Conservation (phyloP, 1,140 invertebrate genomes). For the Periplaneta americana region DNA sequence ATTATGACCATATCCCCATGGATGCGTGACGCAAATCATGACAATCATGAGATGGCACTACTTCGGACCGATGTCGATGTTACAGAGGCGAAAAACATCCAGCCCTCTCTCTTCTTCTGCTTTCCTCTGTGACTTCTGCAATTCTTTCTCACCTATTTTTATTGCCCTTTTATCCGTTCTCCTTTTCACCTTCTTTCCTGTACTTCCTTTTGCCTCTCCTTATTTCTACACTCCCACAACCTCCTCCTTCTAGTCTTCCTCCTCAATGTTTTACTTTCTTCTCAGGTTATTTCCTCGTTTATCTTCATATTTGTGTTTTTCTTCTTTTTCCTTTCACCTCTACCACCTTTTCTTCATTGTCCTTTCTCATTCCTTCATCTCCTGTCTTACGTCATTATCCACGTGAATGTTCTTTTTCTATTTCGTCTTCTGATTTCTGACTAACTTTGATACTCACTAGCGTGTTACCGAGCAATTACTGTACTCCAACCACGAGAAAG, state of each 20-base stretch:
- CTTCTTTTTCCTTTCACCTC: neutral
- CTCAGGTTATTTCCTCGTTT: neutral
- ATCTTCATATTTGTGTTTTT: neutral
- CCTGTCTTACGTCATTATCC: neutral
- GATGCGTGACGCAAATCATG: too few relatives aligned
- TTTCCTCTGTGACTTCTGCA: too few relatives aligned
- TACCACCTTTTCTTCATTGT: neutral
- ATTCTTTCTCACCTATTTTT: too few relatives aligned
- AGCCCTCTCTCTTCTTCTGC: too few relatives aligned
- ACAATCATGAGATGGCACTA: too few relatives aligned
- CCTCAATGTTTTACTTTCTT: neutral
- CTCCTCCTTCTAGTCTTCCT: neutral
- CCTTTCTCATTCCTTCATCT: neutral
- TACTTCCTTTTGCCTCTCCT: neutral
- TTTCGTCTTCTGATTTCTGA: neutral
- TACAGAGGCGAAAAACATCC: too few relatives aligned
- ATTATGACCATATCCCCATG: too few relatives aligned
- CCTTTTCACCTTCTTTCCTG: neutral
- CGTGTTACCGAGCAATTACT: too few relatives aligned
- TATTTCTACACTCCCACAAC: too few relatives aligned
- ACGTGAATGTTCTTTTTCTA: neutral
- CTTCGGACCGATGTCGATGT: too few relatives aligned
- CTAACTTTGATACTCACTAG: too few relatives aligned
- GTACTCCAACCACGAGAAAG: too few relatives aligned
- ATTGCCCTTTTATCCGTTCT: neutral